Evolutionary conservation across 1,140 invertebrate species (phyloP).

Genomic region (Archivesica marissinica): DNA sequence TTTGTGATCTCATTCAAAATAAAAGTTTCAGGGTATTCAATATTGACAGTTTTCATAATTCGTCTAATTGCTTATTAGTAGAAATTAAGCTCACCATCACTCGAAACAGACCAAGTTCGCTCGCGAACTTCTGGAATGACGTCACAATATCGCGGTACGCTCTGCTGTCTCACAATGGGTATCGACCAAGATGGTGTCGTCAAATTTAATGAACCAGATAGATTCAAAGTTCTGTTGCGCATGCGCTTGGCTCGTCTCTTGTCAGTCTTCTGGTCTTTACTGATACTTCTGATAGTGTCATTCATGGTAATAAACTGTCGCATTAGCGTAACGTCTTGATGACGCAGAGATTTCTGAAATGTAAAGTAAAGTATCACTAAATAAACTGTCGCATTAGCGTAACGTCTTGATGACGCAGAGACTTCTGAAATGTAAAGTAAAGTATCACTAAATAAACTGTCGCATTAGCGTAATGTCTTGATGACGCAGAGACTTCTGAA

Average conservation of each 20-base stretch:
- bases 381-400: constrained; percentile 55
- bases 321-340: constrained; percentile 54
- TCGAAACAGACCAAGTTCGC: neutral
- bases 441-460: neutral
- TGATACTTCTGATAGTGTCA: constrained; percentile 43
- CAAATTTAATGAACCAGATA: neutral
- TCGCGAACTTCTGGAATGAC: constrained; percentile 53
- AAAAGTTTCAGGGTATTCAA: neutral
- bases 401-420: constrained; percentile 57
- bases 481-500: constrained; percentile 51
- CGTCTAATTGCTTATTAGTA: neutral
- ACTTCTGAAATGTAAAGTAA: constrained; percentile 50
- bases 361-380: no score
- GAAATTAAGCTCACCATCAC: constrained; percentile 15
- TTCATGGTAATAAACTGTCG: constrained; percentile 55
- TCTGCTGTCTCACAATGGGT: constrained; percentile 13
- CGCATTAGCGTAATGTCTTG: constrained; percentile 28
- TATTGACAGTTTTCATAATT: neutral
- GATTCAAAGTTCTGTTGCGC: neutral
- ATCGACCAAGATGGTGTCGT: constrained; percentile 28
- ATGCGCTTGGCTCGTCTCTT: constrained; percentile 13
- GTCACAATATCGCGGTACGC: constrained; percentile 49
- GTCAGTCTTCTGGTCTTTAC: constrained; percentile 4
- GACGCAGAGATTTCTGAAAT: constrained; percentile 62
- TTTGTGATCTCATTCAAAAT: neutral